Evolutionary conservation across 1,140 invertebrate species (phyloP).

Genomic region (Proctacanthus coquilletti): DNA sequence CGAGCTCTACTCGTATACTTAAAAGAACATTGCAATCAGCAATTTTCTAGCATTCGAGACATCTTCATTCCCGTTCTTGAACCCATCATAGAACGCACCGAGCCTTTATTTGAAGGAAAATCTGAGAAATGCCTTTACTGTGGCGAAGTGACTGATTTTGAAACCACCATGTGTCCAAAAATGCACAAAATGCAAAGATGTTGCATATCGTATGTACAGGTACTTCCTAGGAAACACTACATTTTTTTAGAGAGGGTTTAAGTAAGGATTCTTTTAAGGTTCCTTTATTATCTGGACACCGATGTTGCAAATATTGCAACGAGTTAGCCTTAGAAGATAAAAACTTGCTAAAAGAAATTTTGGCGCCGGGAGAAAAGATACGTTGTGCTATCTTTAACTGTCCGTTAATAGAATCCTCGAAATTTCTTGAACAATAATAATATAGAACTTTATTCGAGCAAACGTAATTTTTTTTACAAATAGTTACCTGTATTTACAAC

Average conservation of each 20-base stretch:
- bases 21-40: no score
- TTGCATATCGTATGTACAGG: conserved; percentile 7
- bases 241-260: no score
- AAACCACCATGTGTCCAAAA: conserved; percentile 6
- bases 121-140: background rate
- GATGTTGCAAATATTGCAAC: background rate
- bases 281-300: background rate
- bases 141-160: background rate
- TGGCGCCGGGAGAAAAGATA: background rate
- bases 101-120: background rate
- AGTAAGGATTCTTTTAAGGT: no score
- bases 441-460: no score
- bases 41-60: background rate
- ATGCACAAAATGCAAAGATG: conserved; percentile 12
- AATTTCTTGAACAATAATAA: no score
- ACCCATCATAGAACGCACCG: background rate
- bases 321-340: background rate
- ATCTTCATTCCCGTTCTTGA: background rate
- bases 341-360: background rate
- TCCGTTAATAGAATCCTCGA: no score
- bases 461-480: no score
- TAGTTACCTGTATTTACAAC: no score
- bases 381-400: no score
- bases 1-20: no score
- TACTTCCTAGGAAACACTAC: conserved; percentile 1